phyloP scores from a whole-genome alignment of 1,140 invertebrate genomes.

The Agrypnia vestita region DNA sequence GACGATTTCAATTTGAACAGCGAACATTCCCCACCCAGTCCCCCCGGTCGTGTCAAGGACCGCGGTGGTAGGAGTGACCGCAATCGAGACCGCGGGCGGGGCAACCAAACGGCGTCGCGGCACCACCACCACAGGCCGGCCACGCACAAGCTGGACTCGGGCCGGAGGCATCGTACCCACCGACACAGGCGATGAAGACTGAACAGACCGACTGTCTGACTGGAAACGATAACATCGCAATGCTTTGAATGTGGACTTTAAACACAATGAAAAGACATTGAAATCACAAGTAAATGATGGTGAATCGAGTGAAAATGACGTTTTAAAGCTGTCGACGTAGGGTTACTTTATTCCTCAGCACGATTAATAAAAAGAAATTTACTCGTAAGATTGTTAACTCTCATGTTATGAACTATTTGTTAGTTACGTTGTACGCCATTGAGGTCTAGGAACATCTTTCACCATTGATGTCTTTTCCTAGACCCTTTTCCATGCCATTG shows the following conservation, averaged over 20 bases:
- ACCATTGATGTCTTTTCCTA: no score
- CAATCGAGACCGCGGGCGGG: not conserved
- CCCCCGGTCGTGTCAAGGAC: slow-evolving; percentile 59
- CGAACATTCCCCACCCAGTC: slow-evolving; percentile 67
- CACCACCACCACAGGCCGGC: slow-evolving; percentile 12
- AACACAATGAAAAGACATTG: not conserved
- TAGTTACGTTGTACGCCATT: no score
- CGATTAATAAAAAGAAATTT: no score
- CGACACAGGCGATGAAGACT: slow-evolving; percentile 20
- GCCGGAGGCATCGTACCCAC: not conserved
- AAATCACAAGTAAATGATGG: not conserved
- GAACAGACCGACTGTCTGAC: not conserved
- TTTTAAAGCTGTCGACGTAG: not conserved
- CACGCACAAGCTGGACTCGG: not conserved
- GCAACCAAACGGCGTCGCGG: slow-evolving; percentile 25
- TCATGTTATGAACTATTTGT: not conserved
- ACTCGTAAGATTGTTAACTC: no score
- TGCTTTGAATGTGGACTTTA: not conserved
- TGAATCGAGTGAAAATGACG: not conserved
- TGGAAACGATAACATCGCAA: not conserved
- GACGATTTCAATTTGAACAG: slow-evolving; percentile 73
- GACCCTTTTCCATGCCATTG: no score
- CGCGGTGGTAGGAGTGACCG: not conserved
- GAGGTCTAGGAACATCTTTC: no score
- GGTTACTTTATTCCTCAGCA: no score